These are phyloP conservation scores for Rhabdornis inornatus DNA, from an alignment of 2,113 vertebrate species.

Conservation along the genomic window DNA sequence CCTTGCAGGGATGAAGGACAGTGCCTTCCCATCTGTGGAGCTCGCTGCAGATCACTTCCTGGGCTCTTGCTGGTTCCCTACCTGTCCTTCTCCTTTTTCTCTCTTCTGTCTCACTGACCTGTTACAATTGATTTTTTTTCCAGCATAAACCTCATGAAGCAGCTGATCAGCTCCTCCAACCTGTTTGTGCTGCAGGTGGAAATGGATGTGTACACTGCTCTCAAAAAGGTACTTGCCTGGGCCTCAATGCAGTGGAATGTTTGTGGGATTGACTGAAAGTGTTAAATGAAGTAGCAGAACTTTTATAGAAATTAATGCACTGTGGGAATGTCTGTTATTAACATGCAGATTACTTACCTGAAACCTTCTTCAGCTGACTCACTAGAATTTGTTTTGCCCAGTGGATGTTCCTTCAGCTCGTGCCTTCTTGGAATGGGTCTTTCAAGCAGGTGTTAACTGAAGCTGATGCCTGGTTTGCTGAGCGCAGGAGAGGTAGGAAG, in stretches of 20 bases:
- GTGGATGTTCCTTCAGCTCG: constrained; percentile 98
- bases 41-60: background rate
- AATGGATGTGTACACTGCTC: constrained; percentile 96
- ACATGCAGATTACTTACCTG: background rate
- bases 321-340: background rate
- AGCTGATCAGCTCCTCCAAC: constrained; percentile 92
- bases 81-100: background rate
- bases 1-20: background rate
- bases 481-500: constrained; percentile 80
- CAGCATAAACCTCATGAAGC: constrained; percentile 89
- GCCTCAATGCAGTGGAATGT: background rate
- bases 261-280: background rate
- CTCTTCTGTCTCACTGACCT: background rate
- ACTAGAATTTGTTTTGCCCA: constrained; percentile 27
- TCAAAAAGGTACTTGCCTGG: constrained; percentile 86
- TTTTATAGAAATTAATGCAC: background rate
- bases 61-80: background rate
- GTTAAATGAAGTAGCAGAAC: background rate
- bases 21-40: background rate
- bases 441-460: constrained; percentile 90
- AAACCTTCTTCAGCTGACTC: background rate
- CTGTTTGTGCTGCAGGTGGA: constrained; percentile 99
- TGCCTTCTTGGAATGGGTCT: constrained; percentile 90
- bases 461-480: constrained; percentile 93
- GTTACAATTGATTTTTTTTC: background rate